Conservation (phyloP, 64 coral and sea anemone genomes). For the Montipora efflorescens region DNA sequence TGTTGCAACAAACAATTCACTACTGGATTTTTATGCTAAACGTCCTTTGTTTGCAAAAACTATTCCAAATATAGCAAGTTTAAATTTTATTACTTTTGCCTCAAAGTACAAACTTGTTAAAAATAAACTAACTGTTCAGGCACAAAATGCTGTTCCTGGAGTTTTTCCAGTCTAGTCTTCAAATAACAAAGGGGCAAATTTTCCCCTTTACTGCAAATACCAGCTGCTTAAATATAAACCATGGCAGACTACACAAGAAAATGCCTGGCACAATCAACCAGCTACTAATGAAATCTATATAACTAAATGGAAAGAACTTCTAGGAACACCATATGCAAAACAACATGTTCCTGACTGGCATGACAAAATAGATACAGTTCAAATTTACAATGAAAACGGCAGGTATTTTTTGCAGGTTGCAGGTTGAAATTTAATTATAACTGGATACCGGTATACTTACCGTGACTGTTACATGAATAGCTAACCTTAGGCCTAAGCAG, state of each 20-base stretch:
- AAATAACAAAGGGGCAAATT: slow-evolving; percentile 45
- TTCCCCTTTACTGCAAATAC: slow-evolving; percentile 50
- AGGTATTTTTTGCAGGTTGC: no score
- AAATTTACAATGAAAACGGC: neutral
- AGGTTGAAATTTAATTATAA: no score
- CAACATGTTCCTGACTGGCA: slow-evolving; percentile 26
- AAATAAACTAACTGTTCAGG: slow-evolving; percentile 21
- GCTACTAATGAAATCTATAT: slow-evolving; percentile 48
- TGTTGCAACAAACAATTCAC: slow-evolving; percentile 29
- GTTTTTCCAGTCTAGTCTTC: slow-evolving; percentile 39
- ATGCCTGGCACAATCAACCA: slow-evolving; percentile 15
- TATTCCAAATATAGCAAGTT: neutral
- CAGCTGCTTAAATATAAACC: slow-evolving; percentile 51
- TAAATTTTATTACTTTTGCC: slow-evolving; percentile 60
- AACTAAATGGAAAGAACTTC: slow-evolving; percentile 20
- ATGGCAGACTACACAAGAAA: slow-evolving; percentile 40
- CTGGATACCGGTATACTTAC: no score
- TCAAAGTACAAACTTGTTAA: slow-evolving; percentile 56
- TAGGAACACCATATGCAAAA: slow-evolving; percentile 24
- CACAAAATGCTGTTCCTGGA: slow-evolving; percentile 21
- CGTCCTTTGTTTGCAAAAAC: neutral
- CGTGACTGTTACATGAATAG: no score
- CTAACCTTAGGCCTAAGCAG: no score
- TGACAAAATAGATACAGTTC: slow-evolving; percentile 18
- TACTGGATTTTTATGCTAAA: slow-evolving; percentile 45